A percentile compares a stretch with the other conserved stretches of the same genome.
phyloP scores from a whole-genome alignment of 2,113 vertebrate genomes.

The Passerina amoena region DNA sequence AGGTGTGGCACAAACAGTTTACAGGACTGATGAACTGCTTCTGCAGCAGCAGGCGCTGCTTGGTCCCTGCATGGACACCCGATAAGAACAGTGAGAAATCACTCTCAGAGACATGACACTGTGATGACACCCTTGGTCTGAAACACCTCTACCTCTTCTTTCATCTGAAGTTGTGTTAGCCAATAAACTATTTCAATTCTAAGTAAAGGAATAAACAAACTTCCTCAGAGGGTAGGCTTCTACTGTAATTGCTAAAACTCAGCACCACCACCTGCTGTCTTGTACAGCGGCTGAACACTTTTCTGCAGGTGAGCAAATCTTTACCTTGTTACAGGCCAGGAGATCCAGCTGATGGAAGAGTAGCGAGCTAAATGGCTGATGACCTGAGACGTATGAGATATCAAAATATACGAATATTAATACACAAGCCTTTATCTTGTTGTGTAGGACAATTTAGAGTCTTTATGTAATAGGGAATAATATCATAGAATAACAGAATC shows the following conservation, averaged over 20 bases:
- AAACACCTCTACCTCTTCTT: neutral
- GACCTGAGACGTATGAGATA: neutral
- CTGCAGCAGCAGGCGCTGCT: neutral
- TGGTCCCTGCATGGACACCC: rapidly evolving
- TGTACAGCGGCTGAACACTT: neutral
- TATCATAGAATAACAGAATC: neutral
- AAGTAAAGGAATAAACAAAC: neutral
- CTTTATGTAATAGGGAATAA: neutral
- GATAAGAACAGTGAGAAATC: neutral
- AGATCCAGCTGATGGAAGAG: neutral
- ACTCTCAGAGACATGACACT: neutral
- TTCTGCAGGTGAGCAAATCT: neutral
- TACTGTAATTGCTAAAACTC: neutral
- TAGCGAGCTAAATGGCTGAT: neutral
- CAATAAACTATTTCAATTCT: neutral
- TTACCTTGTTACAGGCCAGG: neutral
- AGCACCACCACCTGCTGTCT: neutral
- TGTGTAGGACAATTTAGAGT: neutral
- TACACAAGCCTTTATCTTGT: neutral
- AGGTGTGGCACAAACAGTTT: neutral
- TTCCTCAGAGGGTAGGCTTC: neutral
- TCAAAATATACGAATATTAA: neutral
- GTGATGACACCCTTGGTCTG: neutral
- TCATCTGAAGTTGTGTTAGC: neutral
- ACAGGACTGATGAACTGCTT: neutral